Conservation (phyloP, 2,797 vertebrate species). For the Rhabdomys pumilio region DNA sequence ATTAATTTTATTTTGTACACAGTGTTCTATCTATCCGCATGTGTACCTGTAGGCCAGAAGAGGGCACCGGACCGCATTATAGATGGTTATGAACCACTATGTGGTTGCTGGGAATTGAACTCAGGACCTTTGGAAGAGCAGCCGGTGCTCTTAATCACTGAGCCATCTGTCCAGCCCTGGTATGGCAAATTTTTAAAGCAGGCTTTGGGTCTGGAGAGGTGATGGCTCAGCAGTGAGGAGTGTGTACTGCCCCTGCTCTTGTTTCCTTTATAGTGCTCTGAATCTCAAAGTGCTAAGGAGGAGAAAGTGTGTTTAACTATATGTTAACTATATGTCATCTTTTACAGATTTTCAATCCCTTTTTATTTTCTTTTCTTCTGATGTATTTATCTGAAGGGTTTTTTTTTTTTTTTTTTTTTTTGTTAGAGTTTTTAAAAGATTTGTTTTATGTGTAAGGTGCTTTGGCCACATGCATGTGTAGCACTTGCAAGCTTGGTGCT, state of each 20-base stretch:
- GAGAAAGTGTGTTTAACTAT: neutral
- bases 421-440: neutral
- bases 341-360: neutral
- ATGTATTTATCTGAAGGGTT: neutral
- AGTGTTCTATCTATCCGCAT: neutral
- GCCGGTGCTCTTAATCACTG: neutral
- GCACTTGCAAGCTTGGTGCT: too few relatives aligned
- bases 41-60: neutral
- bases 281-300: neutral
- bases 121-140: neutral
- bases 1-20: neutral
- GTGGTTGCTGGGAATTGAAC: neutral
- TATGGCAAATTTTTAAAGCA: neutral
- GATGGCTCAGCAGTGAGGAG: neutral
- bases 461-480: neutral
- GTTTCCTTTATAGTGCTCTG: neutral
- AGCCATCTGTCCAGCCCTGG: neutral
- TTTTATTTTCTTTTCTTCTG: neutral
- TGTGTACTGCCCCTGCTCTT: neutral
- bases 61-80: neutral
- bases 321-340: neutral
- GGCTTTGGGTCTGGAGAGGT: neutral
- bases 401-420: neutral
- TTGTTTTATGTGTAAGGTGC: neutral
- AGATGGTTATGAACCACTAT: neutral